phyloP scores from a whole-genome alignment of 1,140 invertebrate species.

The Acyrthosiphon pisum region DNA sequence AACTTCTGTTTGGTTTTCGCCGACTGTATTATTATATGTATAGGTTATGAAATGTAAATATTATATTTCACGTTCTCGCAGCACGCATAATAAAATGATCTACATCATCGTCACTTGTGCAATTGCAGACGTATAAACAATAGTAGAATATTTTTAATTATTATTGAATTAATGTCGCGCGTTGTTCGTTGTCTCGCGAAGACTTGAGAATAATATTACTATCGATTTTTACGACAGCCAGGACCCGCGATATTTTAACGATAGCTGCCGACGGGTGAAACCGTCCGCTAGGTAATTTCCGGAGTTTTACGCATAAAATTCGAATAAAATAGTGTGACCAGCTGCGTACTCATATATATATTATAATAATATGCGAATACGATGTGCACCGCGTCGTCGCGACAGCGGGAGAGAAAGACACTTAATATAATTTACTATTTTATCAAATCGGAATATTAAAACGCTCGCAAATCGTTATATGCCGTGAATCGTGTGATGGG shows the following conservation, averaged over 20 bases:
- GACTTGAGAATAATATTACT: not conserved
- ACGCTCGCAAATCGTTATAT: not conserved
- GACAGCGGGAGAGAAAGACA: too few species aligned
- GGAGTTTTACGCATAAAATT: not conserved
- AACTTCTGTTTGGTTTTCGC: not conserved
- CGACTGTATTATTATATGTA: not conserved
- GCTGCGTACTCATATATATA: not conserved
- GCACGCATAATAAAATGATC: too few species aligned
- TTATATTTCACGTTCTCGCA: not conserved
- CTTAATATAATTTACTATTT: not conserved
- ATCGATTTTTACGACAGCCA: not conserved
- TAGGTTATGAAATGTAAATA: not conserved
- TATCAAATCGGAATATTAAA: not conserved
- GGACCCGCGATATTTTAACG: not conserved
- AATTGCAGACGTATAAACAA: not conserved
- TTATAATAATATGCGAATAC: not conserved
- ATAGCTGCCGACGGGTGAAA: not conserved
- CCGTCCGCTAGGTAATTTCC: not conserved
- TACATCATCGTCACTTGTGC: not conserved
- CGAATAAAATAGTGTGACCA: slow-evolving; percentile 5
- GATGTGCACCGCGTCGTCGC: not conserved
- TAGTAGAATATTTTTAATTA: not conserved
- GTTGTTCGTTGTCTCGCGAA: not conserved
- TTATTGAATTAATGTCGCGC: not conserved
- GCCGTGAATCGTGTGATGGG: not conserved